phyloP scores from a whole-genome alignment of 2,113 vertebrate genomes.

The Nesogale talazaci region DNA sequence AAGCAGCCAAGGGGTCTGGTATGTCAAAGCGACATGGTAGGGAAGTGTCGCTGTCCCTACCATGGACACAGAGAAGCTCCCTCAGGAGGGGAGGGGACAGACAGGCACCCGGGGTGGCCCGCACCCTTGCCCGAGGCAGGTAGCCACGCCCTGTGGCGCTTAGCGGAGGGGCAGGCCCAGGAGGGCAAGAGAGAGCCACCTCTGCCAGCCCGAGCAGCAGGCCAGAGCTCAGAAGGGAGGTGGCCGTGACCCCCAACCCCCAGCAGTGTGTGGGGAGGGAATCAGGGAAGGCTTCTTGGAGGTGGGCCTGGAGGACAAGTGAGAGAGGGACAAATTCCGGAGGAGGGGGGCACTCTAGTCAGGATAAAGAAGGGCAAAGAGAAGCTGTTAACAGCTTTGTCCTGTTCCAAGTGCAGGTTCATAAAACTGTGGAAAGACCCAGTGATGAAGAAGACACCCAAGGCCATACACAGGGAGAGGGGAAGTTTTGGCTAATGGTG shows the following conservation, averaged over 20 bases:
- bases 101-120: background rate
- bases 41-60: background rate
- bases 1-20: background rate
- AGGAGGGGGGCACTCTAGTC: no score
- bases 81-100: background rate
- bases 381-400: background rate
- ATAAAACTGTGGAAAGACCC: background rate
- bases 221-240: no score
- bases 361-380: constrained; percentile 13
- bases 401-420: background rate
- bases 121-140: background rate
- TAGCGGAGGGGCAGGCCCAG: background rate
- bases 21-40: background rate
- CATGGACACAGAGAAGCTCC: constrained; percentile 26
- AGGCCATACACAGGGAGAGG: no score
- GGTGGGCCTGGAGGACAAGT: background rate
- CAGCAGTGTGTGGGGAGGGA: background rate
- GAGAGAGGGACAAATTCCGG: background rate
- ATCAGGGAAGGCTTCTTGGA: background rate
- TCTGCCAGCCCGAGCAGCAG: background rate
- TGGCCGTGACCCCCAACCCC: background rate
- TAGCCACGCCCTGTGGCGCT: background rate
- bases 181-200: background rate
- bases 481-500: background rate
- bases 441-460: no score